These are phyloP conservation scores for Brienomyrus brachyistius DNA, from an alignment of 2,113 vertebrate genomes.

Conservation along the genomic window DNA sequence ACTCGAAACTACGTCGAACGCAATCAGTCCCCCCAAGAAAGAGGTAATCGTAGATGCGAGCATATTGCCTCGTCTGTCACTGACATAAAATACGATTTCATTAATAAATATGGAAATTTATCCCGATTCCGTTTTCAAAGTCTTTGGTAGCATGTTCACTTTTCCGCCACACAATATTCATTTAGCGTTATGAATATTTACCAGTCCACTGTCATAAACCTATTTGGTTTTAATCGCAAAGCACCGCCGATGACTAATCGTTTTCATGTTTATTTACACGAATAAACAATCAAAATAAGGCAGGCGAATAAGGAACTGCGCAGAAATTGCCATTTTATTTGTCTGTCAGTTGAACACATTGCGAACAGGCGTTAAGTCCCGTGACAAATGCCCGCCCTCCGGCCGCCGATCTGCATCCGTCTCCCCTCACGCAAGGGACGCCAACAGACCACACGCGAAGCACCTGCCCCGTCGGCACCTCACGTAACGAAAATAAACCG, in stretches of 20 bases:
- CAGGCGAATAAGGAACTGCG: neutral
- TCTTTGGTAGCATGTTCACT: neutral
- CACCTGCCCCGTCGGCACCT: neutral
- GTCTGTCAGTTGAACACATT: neutral
- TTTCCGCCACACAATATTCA: neutral
- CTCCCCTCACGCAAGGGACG: neutral
- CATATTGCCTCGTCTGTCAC: neutral
- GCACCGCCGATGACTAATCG: neutral
- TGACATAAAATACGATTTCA: neutral
- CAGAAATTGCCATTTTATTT: neutral
- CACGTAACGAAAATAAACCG: neutral
- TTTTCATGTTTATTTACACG: neutral
- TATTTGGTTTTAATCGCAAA: neutral
- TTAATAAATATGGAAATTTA: neutral
- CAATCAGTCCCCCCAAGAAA: neutral
- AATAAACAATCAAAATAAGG: neutral
- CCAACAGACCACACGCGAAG: neutral
- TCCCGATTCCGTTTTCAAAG: neutral
- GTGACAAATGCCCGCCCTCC: neutral
- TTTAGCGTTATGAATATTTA: slow-evolving; percentile 9
- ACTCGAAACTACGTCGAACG: neutral
- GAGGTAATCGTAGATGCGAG: neutral
- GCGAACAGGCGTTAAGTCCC: neutral
- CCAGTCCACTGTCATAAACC: neutral
- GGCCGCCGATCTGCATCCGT: neutral